Base-by-base conservation (phyloP, 2,888 invertebrate species). In the Amorpha juglandis region DNA sequence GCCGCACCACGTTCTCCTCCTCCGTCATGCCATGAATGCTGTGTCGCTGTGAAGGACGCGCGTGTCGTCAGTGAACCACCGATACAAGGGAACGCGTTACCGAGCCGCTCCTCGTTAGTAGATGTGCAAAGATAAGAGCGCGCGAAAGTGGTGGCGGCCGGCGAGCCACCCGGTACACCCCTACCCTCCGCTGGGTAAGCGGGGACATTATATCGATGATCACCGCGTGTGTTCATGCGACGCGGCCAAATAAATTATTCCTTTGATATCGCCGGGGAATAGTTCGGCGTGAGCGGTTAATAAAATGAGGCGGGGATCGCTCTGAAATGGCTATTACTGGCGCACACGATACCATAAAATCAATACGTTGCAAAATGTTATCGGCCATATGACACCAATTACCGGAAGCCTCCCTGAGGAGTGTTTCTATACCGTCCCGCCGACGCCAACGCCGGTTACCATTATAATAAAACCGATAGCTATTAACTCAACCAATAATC, bases 1-100 rank as follows among this genome's bases (percentile, higher is more conserved):
- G 98, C 74, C 97, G 94, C 82, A 97, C 96, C 80, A 97, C 97
- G 83, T 97, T 97, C 86, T 96, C 96, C 87, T 98, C 98, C 89
- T 98, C 97, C 95, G 97, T 97, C 97, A 98, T 98, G 73, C 98
- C 98, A 87, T 97, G 97, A 85, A 98, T 98, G 90, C 97, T 97
- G 94, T 97, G 97, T 82, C 97, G 95, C 97, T 97, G 94, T 72
- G 78, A 87, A 48, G 0, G 45, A 53, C 21, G 19, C 33, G 35
- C n/a, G 16, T 53, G 8, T 42, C 27, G 12, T 52, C 7, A 19
- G 42, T 52, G 45, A 53, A 1, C 8, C 12, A 19, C 33, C 14
- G 51, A 8, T 4, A 19, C 21, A 19, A 11, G 27, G 12, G 1
- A 27, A 27, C 11, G 14, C 62, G 42, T 11, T 38, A 6, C 12